A percentile compares a stretch with the other conserved stretches of the same genome.
These are phyloP conservation scores for Siniperca undulata DNA, from an alignment of 2,797 vertebrate species.

Conservation along the genomic window DNA sequence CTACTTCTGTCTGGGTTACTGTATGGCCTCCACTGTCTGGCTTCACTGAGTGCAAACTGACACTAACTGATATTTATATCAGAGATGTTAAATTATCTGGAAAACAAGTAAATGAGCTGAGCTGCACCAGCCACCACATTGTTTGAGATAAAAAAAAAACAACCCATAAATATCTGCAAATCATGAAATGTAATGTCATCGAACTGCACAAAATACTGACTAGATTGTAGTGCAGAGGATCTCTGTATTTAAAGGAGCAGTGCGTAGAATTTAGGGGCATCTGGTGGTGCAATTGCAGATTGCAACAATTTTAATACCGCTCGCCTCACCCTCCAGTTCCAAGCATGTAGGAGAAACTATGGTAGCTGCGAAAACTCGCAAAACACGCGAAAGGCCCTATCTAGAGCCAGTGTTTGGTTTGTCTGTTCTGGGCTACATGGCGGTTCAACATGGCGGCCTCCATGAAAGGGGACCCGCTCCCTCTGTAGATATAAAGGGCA, in stretches of 20 bases:
- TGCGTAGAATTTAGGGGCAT: too few species aligned
- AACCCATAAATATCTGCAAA: background rate
- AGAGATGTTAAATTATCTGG: constrained; percentile 7
- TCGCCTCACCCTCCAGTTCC: too few species aligned
- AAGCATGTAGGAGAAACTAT: too few species aligned
- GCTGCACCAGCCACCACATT: background rate
- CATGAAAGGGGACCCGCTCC: too few species aligned
- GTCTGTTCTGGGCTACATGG: too few species aligned
- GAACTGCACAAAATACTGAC: background rate
- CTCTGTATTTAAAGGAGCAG: background rate
- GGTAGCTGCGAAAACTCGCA: too few species aligned
- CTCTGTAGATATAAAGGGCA: too few species aligned
- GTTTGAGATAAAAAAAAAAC: background rate
- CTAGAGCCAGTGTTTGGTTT: too few species aligned
- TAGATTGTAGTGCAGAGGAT: background rate
- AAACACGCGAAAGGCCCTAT: too few species aligned
- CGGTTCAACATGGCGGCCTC: too few species aligned
- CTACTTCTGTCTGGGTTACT: background rate
- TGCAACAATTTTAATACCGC: too few species aligned
- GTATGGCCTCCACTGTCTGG: background rate
- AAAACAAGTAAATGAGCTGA: constrained; percentile 1
- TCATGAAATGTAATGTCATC: background rate
- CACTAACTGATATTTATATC: background rate
- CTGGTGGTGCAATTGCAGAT: too few species aligned
- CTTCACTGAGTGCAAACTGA: background rate